These are phyloP conservation scores for Dascyllus trimaculatus DNA, from an alignment of 2,113 vertebrate genomes.

Conservation along the genomic window DNA sequence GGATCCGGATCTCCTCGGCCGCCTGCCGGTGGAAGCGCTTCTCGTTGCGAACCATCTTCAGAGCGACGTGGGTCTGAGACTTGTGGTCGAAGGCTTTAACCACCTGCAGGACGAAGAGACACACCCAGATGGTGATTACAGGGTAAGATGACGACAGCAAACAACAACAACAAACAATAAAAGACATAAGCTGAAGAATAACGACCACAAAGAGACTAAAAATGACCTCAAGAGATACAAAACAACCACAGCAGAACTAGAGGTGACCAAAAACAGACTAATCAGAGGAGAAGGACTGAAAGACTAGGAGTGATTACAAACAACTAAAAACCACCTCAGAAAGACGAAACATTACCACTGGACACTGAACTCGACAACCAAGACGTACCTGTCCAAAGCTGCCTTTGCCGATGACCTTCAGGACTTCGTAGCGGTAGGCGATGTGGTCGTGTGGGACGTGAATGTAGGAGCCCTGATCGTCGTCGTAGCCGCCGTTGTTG, in stretches of 20 bases:
- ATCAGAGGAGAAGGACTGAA: too few species aligned
- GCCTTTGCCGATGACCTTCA: constrained; percentile 98
- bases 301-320: too few species aligned
- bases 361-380: not conserved
- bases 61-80: constrained; percentile 93
- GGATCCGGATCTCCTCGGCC: constrained; percentile 96
- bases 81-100: constrained; percentile 99
- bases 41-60: constrained; percentile 99
- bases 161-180: too few species aligned
- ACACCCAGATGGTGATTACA: not conserved
- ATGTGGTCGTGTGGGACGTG: constrained; percentile 98
- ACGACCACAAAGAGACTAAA: not conserved
- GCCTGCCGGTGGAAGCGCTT: constrained; percentile 99
- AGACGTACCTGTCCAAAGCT: constrained; percentile 92
- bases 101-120: constrained; percentile 76
- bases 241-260: too few species aligned
- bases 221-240: not conserved
- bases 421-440: constrained; percentile 95
- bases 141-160: too few species aligned
- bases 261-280: too few species aligned
- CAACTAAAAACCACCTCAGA: not conserved
- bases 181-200: not conserved
- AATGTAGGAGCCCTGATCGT: constrained; percentile 97
- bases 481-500: constrained; percentile 96
- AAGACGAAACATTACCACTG: too few species aligned